Percentiles rank a stretch among this genome's conserved stretches.
phyloP scores from a whole-genome alignment of 2,888 invertebrate genomes.

The Rugalucina vietnamica region DNA sequence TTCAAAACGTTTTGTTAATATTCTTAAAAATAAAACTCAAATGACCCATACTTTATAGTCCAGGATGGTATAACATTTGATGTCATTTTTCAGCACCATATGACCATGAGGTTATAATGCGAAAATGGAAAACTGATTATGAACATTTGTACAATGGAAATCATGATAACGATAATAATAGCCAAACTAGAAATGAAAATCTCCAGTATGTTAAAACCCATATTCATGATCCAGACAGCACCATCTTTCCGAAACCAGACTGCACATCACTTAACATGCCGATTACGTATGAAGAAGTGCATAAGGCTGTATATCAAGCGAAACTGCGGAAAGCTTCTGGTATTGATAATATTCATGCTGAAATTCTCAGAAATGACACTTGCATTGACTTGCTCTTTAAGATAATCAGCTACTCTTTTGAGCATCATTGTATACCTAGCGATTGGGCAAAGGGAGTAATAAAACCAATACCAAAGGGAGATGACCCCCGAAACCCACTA shows the following conservation, averaged over 20 bases:
- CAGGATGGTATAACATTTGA: too few species aligned
- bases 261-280: constrained; percentile 1
- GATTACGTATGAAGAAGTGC: constrained; percentile 13
- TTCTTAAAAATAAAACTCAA: too few species aligned
- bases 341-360: background rate
- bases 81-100: too few species aligned
- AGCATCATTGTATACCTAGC: background rate
- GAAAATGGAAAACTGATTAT: background rate
- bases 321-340: constrained; percentile 12
- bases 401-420: constrained; percentile 5
- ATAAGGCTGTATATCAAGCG: background rate
- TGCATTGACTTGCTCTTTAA: background rate
- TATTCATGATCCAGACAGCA: background rate
- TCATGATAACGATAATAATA: background rate
- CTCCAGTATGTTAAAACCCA: background rate
- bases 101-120: background rate
- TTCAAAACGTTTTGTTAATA: too few species aligned
- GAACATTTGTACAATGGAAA: background rate
- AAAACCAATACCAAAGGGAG: background rate
- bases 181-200: background rate
- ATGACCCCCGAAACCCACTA: background rate
- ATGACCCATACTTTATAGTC: too few species aligned
- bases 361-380: background rate
- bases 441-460: constrained; percentile 5
- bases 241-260: background rate